Evolutionary conservation across 1,140 invertebrate species (phyloP).

Genomic region (Drosophila lowei): DNA sequence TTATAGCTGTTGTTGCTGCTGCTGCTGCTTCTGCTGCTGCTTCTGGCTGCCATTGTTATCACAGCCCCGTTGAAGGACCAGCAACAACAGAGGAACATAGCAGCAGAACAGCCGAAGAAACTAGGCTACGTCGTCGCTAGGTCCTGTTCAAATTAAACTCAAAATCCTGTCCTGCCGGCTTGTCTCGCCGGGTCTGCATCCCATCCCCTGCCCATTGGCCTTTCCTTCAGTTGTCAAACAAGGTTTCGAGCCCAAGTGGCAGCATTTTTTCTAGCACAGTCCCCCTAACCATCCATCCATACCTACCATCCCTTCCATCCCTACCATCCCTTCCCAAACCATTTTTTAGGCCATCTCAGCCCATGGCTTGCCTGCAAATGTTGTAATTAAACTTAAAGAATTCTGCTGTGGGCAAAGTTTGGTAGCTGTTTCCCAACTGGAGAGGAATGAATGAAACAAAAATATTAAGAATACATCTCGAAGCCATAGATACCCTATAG

Average conservation of each 20-base stretch:
- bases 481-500: too few species aligned
- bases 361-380: conserved; percentile 21
- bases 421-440: conserved; percentile 20
- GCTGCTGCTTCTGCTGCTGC: conserved; percentile 21
- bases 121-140: conserved; percentile 67
- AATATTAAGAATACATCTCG: conserved; percentile 2
- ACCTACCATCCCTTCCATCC: neutral
- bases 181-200: conserved; percentile 28
- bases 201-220: conserved; percentile 15
- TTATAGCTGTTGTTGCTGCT: conserved; percentile 30
- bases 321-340: neutral
- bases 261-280: conserved; percentile 70
- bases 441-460: conserved; percentile 7
- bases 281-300: conserved; percentile 1
- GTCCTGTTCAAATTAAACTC: conserved; percentile 80
- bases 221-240: conserved; percentile 48
- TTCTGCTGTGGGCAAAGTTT: conserved; percentile 57
- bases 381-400: conserved; percentile 79
- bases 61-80: conserved; percentile 39
- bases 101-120: conserved; percentile 32
- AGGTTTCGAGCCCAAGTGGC: conserved; percentile 71
- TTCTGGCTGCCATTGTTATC: conserved; percentile 43
- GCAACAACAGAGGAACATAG: conserved; percentile 16
- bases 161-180: conserved; percentile 65
- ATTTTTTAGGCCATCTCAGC: neutral